A percentile compares a stretch with the other conserved stretches of the same genome.
These are phyloP conservation scores for Mercenaria mercenaria DNA, from an alignment of 1,140 invertebrate species.

Conservation along the genomic window DNA sequence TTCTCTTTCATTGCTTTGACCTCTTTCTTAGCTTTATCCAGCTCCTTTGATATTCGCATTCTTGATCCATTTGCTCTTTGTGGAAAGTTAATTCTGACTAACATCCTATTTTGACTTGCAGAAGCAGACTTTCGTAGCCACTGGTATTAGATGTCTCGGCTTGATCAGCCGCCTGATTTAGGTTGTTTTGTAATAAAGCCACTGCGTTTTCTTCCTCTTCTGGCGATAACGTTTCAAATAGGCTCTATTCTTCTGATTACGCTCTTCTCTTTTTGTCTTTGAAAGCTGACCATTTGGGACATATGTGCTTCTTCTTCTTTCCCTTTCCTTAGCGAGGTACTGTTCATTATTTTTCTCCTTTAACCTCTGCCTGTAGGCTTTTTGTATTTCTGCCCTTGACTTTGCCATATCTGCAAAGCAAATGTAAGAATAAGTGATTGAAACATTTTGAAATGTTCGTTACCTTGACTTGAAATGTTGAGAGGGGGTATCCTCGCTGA, in stretches of 20 bases:
- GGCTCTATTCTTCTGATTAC: slow-evolving; percentile 36
- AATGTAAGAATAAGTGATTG: background rate
- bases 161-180: background rate
- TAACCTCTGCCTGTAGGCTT: slow-evolving; percentile 37
- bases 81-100: slow-evolving; percentile 18
- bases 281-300: background rate
- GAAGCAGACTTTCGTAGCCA: slow-evolving; percentile 39
- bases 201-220: slow-evolving; percentile 18
- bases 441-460: no score
- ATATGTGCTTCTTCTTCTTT: slow-evolving; percentile 14
- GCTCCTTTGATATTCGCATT: slow-evolving; percentile 24
- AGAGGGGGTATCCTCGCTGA: no score
- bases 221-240: slow-evolving; percentile 28
- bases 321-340: slow-evolving; percentile 43
- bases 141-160: background rate
- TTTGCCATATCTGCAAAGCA: slow-evolving; percentile 14
- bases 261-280: background rate
- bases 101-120: background rate
- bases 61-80: slow-evolving; percentile 41
- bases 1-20: slow-evolving; percentile 31
- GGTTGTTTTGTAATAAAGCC: background rate
- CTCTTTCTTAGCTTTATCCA: slow-evolving; percentile 17
- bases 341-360: slow-evolving; percentile 30
- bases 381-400: slow-evolving; percentile 58
- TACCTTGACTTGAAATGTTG: no score